Evolutionary conservation across 2,113 vertebrate species (phyloP), one percentile per base, ranked within the genome.

Genomic region (Antidorcas marsupialis): DNA sequence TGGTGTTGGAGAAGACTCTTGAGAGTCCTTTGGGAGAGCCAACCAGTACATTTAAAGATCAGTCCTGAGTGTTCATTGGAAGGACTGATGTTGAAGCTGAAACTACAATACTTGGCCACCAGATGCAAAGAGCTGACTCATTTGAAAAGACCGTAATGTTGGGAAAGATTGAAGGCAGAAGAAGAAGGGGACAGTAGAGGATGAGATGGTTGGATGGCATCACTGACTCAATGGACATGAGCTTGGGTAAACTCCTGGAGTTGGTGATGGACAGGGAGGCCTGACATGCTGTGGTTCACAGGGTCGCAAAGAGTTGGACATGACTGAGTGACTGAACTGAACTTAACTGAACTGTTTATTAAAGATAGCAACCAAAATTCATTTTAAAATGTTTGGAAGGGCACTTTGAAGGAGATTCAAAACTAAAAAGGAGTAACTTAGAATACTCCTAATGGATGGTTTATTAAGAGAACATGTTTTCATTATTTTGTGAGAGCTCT

Each of bases 381-480:
- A 85, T 59, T 53, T 76, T 76, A 57, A 53, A 88, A 27, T 39
- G 0, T 85, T 60, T 60, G 8, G 17, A 33, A 71, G 92, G 36
- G 6, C 33, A 50, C 30, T 84, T 28, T 10, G 10, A 90, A 87
- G 52, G 27, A 53, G 7, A 83, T 36, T 11, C 62, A 17, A 81
- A 79, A 91, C 36, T 81, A 45, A 92, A 78, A 8, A 74, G 59
- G 89, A 92, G 71, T 60, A 76, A 79, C 33, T 28, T 16, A 59
- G 23, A 33, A 55, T 79, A 57, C 12, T 87, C 21, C 86, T 53
- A 79, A 7, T 78, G 28, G 47, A 59, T 83, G 23, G 30, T 59
- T 87, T 57, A 50, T 84, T 87, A 94, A 30, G 4, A 53, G 27
- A 89, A 67, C 10, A 28, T 39, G 95, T n/a, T 76, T 89, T 92